Conservation (phyloP, 2,797 vertebrate species). For the Onychomys arenicola region DNA sequence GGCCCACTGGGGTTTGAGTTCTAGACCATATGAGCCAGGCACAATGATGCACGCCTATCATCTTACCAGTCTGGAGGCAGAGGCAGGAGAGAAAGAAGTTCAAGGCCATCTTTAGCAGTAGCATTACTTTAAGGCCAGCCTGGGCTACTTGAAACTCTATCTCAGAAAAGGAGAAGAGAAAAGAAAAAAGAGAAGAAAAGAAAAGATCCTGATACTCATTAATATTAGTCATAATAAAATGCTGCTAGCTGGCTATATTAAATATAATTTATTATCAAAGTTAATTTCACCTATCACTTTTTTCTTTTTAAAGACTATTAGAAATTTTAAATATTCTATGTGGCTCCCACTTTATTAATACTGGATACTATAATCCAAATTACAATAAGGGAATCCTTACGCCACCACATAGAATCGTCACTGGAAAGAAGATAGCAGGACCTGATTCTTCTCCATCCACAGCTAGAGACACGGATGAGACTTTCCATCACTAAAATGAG, state of each 20-base stretch:
- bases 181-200: not conserved
- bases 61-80: not conserved
- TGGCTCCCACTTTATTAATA: not conserved
- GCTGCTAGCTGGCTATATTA: not conserved
- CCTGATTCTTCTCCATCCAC: not conserved
- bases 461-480: not conserved
- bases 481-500: not conserved
- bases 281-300: not conserved
- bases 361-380: not conserved
- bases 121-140: not conserved
- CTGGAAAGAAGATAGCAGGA: not conserved
- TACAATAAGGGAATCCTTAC: not conserved
- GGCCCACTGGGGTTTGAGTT: not conserved
- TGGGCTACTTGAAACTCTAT: not conserved
- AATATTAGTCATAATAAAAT: slow-evolving; percentile 15
- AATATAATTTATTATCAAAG: not conserved
- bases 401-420: not conserved
- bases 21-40: no score
- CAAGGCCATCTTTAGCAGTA: not conserved
- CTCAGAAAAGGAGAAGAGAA: not conserved
- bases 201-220: not conserved
- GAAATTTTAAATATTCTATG: not conserved
- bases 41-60: not conserved
- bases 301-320: not conserved
- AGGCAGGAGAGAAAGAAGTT: not conserved